Percentiles rank a stretch among this genome's conserved stretches.
These are phyloP conservation scores for Sardina pilchardus DNA, from an alignment of 2,113 vertebrate genomes.

Conservation along the genomic window DNA sequence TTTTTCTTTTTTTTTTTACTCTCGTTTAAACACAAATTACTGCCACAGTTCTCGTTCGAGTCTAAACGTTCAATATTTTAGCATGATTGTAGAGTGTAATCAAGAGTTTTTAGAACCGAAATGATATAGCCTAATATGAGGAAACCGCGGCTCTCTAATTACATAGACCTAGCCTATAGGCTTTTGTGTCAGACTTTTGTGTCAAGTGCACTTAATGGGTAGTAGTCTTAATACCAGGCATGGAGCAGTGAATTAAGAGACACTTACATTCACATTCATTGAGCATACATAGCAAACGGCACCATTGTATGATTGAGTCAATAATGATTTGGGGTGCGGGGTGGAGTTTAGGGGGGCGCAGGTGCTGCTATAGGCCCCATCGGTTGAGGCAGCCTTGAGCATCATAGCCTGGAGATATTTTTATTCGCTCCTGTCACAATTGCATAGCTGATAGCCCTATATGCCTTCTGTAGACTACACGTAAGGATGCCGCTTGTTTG, in stretches of 20 bases:
- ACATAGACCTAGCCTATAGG: background rate
- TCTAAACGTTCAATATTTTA: background rate
- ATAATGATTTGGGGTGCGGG: background rate
- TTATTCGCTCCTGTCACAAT: conserved; percentile 2
- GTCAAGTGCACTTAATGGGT: background rate
- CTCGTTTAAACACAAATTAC: background rate
- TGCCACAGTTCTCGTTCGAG: background rate
- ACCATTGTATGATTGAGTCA: background rate
- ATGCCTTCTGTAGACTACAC: background rate
- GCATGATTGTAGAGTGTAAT: background rate
- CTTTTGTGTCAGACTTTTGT: background rate
- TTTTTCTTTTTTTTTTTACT: background rate
- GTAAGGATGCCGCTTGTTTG: background rate
- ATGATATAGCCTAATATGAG: too few relatives aligned
- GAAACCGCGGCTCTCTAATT: background rate
- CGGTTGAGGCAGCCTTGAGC: background rate
- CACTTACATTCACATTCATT: background rate
- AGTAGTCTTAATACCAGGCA: background rate
- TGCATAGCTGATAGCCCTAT: background rate
- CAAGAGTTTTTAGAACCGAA: background rate
- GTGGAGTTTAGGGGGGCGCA: background rate
- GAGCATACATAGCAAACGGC: background rate
- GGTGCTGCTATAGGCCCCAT: background rate
- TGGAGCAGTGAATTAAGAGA: background rate
- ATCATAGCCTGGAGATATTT: background rate